A percentile compares a stretch with the other conserved stretches of the same genome.
These are phyloP conservation scores for Amphiprion percula DNA, from an alignment of 2,113 vertebrate genomes.

Conservation along the genomic window DNA sequence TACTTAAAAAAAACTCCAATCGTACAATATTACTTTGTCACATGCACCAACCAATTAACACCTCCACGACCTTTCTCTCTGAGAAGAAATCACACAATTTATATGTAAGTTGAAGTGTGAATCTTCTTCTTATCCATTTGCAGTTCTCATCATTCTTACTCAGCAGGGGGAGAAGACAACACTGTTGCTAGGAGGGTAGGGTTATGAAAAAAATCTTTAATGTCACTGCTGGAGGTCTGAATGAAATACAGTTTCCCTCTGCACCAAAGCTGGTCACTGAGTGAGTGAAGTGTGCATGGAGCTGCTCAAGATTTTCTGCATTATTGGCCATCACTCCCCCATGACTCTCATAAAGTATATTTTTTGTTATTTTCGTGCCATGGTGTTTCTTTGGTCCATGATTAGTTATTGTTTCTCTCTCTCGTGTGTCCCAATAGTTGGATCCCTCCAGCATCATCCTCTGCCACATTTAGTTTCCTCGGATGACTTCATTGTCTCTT, in stretches of 20 bases:
- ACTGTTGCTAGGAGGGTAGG: constrained; percentile 18
- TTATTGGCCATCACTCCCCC: neutral
- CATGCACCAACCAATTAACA: constrained; percentile 56
- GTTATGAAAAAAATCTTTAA: constrained; percentile 8
- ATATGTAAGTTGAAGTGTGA: constrained; percentile 31
- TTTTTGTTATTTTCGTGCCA: constrained; percentile 15
- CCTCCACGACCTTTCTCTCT: constrained; percentile 49
- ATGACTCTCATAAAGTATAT: neutral
- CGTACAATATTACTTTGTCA: neutral
- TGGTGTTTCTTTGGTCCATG: constrained; percentile 2
- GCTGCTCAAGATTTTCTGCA: neutral
- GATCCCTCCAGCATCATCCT: constrained; percentile 12
- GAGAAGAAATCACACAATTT: constrained; percentile 3
- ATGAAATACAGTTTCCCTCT: constrained; percentile 49
- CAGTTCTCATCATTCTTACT: constrained; percentile 42
- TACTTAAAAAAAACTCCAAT: neutral
- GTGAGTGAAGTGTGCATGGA: neutral
- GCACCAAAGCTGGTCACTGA: constrained; percentile 5
- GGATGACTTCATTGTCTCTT: constrained; percentile 60
- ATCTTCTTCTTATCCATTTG: constrained; percentile 43
- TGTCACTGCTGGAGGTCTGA: constrained; percentile 48
- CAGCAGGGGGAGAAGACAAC: constrained; percentile 19
- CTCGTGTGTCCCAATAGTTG: neutral
- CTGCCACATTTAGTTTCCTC: constrained; percentile 63
- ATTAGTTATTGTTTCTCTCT: constrained; percentile 43